Conservation (phyloP, 2,113 vertebrate genomes). For the Dendrocopos noguchii region DNA sequence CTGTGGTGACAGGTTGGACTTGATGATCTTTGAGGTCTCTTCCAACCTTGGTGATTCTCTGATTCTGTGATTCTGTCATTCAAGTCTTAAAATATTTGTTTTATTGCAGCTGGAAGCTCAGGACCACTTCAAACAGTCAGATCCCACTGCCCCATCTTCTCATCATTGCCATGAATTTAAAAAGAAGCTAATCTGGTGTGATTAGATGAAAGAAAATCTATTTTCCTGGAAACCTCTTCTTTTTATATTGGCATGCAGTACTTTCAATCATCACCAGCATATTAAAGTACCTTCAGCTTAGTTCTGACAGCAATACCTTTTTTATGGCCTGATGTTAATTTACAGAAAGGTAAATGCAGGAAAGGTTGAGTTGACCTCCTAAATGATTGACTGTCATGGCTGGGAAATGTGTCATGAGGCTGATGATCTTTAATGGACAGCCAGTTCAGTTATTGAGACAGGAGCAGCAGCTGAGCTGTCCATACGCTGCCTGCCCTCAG, state of each 20-base stretch:
- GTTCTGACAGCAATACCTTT: slow-evolving; percentile 12
- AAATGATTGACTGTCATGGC: slow-evolving; percentile 30
- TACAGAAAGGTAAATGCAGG: slow-evolving; percentile 43
- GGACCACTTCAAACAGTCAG: not conserved
- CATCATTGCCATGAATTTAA: not conserved
- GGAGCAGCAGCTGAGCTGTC: not conserved
- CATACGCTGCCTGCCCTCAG: not conserved
- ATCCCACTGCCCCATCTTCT: not conserved
- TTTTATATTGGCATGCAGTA: not conserved
- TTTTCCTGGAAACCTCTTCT: slow-evolving; percentile 12
- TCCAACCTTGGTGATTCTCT: no score
- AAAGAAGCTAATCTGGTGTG: not conserved
- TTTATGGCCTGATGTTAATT: slow-evolving; percentile 45
- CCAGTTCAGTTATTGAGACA: slow-evolving; percentile 28
- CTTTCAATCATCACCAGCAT: not conserved
- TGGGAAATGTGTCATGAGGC: slow-evolving; percentile 22
- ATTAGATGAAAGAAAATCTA: not conserved
- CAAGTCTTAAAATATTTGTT: not conserved
- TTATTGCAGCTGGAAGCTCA: not conserved
- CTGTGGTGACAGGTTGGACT: no score
- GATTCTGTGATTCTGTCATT: no score
- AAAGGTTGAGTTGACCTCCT: slow-evolving; percentile 13
- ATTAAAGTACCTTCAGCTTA: not conserved
- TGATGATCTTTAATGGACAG: slow-evolving; percentile 14
- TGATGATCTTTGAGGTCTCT: no score